Conservation (phyloP, 2,113 vertebrate genomes). For the Hepsetus odoe region DNA sequence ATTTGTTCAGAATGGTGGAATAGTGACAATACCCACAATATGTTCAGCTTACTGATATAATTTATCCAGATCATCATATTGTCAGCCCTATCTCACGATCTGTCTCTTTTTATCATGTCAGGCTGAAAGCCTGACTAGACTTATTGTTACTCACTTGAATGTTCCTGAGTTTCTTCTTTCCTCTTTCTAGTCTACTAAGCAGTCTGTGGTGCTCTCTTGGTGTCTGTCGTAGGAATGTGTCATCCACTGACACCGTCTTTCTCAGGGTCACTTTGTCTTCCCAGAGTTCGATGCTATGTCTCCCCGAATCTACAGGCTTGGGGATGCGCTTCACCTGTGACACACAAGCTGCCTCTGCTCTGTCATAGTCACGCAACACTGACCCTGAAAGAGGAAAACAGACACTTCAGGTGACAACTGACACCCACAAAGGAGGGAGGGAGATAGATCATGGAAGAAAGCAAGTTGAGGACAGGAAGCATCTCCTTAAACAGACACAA, state of each 20-base stretch:
- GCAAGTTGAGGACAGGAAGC: conserved; percentile 23
- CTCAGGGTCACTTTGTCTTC: conserved; percentile 73
- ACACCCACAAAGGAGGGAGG: conserved; percentile 68
- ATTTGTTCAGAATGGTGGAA: no score
- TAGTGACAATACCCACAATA: no score
- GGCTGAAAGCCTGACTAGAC: not conserved
- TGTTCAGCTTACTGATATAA: no score
- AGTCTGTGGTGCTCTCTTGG: conserved; percentile 68
- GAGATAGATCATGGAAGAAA: conserved; percentile 28
- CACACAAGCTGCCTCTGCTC: conserved; percentile 68
- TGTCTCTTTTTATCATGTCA: conserved; percentile 3
- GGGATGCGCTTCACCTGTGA: conserved; percentile 70
- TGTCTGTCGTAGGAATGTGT: conserved; percentile 72
- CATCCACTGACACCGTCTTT: conserved; percentile 78
- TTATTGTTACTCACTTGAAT: conserved; percentile 78
- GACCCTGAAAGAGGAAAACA: conserved; percentile 84
- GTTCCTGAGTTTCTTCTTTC: conserved; percentile 72
- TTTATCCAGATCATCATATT: not conserved
- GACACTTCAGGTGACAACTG: conserved; percentile 76
- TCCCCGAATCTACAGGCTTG: conserved; percentile 55
- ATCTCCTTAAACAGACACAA: conserved; percentile 8
- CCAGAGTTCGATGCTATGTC: conserved; percentile 60
- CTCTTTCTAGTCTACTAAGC: conserved; percentile 70
- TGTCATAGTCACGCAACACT: conserved; percentile 77
- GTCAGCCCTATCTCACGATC: not conserved